phyloP scores from a whole-genome alignment of 1,140 invertebrate genomes.

The Branchinecta lynchi region DNA sequence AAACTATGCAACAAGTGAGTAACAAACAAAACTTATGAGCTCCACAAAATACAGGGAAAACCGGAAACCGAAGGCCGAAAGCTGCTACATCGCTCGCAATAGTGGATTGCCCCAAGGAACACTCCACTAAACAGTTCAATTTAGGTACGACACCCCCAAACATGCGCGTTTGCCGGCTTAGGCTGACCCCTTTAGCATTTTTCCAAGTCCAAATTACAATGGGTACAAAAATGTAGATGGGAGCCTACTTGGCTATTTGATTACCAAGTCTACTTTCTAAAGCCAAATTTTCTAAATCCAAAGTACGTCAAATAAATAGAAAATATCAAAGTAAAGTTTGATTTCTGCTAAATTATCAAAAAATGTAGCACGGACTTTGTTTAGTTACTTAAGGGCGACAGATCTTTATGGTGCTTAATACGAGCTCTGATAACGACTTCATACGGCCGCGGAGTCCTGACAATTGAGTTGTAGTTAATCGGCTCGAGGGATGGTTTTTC shows the following conservation, averaged over 20 bases:
- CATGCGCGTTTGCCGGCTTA: constrained; percentile 24
- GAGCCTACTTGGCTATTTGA: constrained; percentile 25
- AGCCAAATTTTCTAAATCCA: no score
- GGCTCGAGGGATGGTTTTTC: neutral
- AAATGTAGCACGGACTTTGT: no score
- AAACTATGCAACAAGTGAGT: constrained; percentile 15
- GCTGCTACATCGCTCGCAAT: no score
- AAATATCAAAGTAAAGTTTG: no score
- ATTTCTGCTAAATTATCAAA: no score
- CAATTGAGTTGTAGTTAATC: neutral
- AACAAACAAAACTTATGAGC: no score
- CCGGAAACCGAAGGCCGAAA: no score
- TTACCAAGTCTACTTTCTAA: no score
- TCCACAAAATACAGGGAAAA: no score
- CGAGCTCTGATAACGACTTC: neutral
- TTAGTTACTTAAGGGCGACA: no score
- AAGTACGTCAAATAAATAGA: no score
- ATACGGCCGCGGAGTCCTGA: neutral
- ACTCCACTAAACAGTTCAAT: constrained; percentile 32
- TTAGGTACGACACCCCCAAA: constrained; percentile 31
- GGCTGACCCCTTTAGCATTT: neutral
- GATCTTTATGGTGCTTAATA: neutral
- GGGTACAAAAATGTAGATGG: constrained; percentile 31
- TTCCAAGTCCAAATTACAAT: neutral
- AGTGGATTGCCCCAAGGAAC: no score